Evolutionary conservation across 2,113 vertebrate species (phyloP).

Genomic region (Erinaceus europaeus): DNA sequence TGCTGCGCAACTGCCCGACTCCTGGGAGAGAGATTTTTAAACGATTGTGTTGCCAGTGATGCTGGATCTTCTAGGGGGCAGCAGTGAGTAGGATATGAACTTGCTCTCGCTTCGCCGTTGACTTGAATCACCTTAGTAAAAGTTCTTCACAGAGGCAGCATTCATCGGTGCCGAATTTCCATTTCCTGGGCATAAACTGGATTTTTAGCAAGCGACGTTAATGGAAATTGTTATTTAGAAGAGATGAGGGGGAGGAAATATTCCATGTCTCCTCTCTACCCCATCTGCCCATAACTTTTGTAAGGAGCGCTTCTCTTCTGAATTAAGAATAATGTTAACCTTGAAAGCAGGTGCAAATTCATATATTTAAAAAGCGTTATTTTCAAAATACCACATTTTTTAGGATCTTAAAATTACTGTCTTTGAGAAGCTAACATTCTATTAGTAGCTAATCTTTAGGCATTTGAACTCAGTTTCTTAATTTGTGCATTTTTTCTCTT

Average conservation of each 20-base stretch:
- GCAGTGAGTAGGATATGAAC: conserved; percentile 51
- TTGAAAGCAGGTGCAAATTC: conserved; percentile 34
- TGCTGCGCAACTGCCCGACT: background rate
- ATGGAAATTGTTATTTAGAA: conserved; percentile 52
- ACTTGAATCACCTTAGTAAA: background rate
- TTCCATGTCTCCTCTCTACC: conserved; percentile 18
- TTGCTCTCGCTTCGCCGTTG: background rate
- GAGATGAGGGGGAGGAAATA: conserved; percentile 13
- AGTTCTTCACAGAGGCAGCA: conserved; percentile 42
- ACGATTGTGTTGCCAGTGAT: conserved; percentile 22
- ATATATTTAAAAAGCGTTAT: background rate
- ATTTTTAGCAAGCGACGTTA: conserved; percentile 42
- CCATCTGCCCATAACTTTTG: background rate
- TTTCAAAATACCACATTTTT: conserved; percentile 20
- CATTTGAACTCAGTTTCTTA: conserved; percentile 23
- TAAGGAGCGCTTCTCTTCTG: background rate
- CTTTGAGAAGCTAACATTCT: conserved; percentile 15
- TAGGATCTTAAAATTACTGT: conserved; percentile 14
- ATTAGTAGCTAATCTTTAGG: conserved; percentile 22
- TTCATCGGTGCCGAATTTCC: conserved; percentile 56
- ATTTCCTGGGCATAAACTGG: conserved; percentile 18
- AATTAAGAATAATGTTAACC: conserved; percentile 23
- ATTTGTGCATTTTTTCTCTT: background rate
- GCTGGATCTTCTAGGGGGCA: conserved; percentile 61
- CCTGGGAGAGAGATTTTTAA: background rate